Evolutionary conservation across 2,888 invertebrate species (phyloP), one percentile per base, ranked within the genome.

Genomic region (Campoplex nolae): DNA sequence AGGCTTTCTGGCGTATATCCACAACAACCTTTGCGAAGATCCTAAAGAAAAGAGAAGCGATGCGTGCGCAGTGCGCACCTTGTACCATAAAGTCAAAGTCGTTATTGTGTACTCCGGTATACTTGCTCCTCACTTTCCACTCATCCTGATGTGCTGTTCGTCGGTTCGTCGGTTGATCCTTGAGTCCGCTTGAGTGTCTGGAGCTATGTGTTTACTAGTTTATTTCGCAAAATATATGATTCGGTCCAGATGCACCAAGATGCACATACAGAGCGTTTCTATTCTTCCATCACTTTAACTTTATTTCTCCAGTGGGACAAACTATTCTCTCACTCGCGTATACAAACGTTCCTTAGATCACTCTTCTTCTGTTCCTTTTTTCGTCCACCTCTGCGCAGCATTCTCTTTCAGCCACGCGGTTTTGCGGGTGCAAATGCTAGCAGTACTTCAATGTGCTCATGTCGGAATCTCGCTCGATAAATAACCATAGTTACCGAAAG

Each of bases 1-100:
- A 76, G 45, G 83, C 71, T 67, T 83, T 62, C 70, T 62, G 28
- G 38, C 71, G 62, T 70, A 56, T 68, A 81, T 28, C 35, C 23
- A 58, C 68, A 56, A 58, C 62, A 32, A 62, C 62, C 62, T 68
- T 0, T 23, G 23, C 23, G 82, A 82, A 76, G 68, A 82, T 82
- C 75, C 62, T 11, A 77, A 68, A 84, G 76, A 76, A 76, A 65
- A 85, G 80, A 75, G 80, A 75, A 86, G 70, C 74, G 84, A 70
- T 85, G 84, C 83, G 73, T 75, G 87, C 89, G 90, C 91, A 91
- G 71, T 75, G 87, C 89, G 90, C 91, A 91, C 91, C 89, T 91
- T 90, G 91, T 90, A 89, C 90, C 90, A 89, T 90, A 90, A 92
- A 92, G 83, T 90, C 88, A 51, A 87, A 88, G 89, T 90, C 88